Conservation (phyloP, 1,140 invertebrate species). For the Drosophila tristis region DNA sequence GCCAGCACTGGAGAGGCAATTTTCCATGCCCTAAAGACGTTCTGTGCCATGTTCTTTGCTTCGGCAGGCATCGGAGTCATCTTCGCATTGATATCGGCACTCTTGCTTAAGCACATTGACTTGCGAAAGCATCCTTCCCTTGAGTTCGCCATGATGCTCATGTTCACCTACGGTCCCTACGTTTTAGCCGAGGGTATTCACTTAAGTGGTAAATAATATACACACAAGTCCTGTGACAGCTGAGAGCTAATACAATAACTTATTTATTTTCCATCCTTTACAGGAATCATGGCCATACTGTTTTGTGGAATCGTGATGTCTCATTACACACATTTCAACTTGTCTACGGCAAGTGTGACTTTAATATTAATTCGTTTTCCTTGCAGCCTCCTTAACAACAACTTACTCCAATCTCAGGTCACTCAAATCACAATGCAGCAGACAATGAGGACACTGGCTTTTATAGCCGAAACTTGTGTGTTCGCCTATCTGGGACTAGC, state of each 20-base stretch:
- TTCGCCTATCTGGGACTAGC: constrained; percentile 99
- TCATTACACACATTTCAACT: constrained; percentile 99
- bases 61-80: constrained; percentile 98
- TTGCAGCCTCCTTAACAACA: no score
- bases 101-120: constrained; percentile 98
- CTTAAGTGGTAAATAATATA: constrained; percentile 86
- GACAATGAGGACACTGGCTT: constrained; percentile 98
- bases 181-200: constrained; percentile 95
- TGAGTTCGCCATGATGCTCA: constrained; percentile 99
- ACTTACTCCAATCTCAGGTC: constrained; percentile 84
- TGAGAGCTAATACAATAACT: background rate
- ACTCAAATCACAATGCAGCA: constrained; percentile 99
- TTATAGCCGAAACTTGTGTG: constrained; percentile 99
- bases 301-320: constrained; percentile 99
- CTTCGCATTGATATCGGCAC: constrained; percentile 96
- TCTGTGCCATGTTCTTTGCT: constrained; percentile 99
- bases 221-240: no score
- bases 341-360: constrained; percentile 89
- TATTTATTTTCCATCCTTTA: background rate
- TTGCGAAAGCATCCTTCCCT: constrained; percentile 98
- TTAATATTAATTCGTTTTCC: no score
- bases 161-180: constrained; percentile 99
- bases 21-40: constrained; percentile 94
- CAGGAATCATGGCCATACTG: constrained; percentile 97
- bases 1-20: constrained; percentile 91